These are phyloP conservation scores for Smutsia temminckii DNA, from an alignment of 2,797 vertebrate genomes.

Conservation along the genomic window DNA sequence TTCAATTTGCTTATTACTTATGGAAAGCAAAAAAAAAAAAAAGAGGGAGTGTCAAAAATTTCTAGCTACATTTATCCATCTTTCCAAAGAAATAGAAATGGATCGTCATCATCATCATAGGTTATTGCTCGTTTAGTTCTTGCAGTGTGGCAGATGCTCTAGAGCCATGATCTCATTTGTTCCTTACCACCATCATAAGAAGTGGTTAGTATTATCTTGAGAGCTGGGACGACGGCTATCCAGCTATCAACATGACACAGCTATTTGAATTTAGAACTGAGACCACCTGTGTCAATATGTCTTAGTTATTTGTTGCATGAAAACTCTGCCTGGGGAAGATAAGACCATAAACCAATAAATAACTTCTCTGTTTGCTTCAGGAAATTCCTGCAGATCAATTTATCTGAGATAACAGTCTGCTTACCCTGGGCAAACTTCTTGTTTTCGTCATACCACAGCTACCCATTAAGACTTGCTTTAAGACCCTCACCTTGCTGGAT, in stretches of 20 bases:
- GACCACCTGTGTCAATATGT: not conserved
- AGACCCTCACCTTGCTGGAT: not conserved
- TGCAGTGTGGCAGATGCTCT: not conserved
- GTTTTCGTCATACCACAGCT: not conserved
- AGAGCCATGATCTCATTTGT: not conserved
- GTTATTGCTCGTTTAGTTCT: not conserved
- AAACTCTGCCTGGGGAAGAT: not conserved
- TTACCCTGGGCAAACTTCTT: not conserved
- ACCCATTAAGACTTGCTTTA: not conserved
- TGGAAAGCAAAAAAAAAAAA: not conserved
- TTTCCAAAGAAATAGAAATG: not conserved
- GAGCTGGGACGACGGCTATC: not conserved
- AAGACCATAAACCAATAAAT: not conserved
- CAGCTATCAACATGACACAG: not conserved
- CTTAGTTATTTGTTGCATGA: not conserved
- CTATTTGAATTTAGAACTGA: constrained; percentile 25
- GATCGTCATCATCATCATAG: not conserved
- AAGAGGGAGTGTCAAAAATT: not conserved
- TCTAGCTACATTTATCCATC: not conserved
- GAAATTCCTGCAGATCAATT: not conserved
- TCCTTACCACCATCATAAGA: not conserved
- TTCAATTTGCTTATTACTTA: constrained; percentile 3
- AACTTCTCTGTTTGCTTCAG: not conserved
- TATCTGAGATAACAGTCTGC: not conserved
- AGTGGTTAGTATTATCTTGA: not conserved